Evolutionary conservation across 2,888 invertebrate genomes (phyloP).

Genomic region (Emmelina monodactyla): DNA sequence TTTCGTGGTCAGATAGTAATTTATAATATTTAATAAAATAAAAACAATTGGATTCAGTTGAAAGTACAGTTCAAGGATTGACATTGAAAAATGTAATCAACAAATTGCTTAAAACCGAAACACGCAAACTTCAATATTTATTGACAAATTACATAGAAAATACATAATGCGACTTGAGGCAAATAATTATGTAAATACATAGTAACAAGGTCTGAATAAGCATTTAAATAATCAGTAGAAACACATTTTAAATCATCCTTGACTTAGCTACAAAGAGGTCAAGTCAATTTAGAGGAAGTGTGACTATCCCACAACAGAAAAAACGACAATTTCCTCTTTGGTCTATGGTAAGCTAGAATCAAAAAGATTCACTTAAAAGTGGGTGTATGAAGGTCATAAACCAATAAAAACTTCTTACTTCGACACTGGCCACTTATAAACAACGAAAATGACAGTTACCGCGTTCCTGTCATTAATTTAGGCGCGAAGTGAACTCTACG

Average conservation of each 20-base stretch:
- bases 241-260: constrained; percentile 9
- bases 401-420: no score
- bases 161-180: constrained; percentile 26
- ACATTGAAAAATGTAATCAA: background rate
- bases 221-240: constrained; percentile 33
- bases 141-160: constrained; percentile 24
- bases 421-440: no score
- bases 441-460: no score
- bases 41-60: no score
- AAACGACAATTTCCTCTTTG: no score
- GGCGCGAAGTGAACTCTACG: no score
- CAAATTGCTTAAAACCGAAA: background rate
- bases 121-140: background rate
- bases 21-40: no score
- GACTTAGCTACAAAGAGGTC: constrained; percentile 19
- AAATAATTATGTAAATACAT: constrained; percentile 42
- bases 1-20: no score
- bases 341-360: no score
- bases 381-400: no score
- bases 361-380: no score
- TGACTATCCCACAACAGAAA: constrained; percentile 28
- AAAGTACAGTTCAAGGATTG: background rate
- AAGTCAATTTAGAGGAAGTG: constrained; percentile 40
- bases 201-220: constrained; percentile 41
- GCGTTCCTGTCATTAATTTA: no score